phyloP scores from a whole-genome alignment of 2,888 invertebrate species.

The Altica lythri region DNA sequence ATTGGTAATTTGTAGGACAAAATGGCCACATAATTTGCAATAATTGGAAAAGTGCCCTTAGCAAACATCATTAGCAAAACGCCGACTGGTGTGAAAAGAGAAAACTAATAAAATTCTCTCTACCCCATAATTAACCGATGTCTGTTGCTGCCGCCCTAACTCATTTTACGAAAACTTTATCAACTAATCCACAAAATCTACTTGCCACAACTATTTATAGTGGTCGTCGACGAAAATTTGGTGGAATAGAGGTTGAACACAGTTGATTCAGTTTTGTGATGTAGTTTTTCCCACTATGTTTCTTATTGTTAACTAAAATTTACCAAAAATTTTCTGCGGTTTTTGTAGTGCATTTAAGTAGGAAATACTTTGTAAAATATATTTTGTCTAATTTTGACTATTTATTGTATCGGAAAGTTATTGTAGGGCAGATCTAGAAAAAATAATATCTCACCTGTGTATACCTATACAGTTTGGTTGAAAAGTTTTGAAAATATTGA shows the following conservation, averaged over 20 bases:
- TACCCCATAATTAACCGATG: slow-evolving; percentile 48
- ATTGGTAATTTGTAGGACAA: no score
- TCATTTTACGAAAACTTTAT: slow-evolving; percentile 45
- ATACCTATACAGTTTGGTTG: no score
- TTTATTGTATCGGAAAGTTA: no score
- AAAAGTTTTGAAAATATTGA: no score
- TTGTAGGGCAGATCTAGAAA: no score
- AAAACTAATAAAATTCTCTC: slow-evolving; percentile 46
- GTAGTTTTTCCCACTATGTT: slow-evolving; percentile 2
- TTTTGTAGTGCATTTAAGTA: no score
- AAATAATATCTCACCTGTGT: no score
- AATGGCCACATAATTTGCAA: neutral
- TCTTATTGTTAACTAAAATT: slow-evolving; percentile 2
- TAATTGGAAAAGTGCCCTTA: slow-evolving; percentile 1
- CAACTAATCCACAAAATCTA: slow-evolving; percentile 47
- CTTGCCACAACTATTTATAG: slow-evolving; percentile 43
- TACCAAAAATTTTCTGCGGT: no score
- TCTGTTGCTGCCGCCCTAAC: slow-evolving; percentile 46
- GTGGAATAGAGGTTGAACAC: neutral
- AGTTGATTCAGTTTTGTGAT: slow-evolving; percentile 4
- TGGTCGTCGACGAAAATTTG: slow-evolving; percentile 11
- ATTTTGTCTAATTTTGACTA: no score
- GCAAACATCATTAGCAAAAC: slow-evolving; percentile 13
- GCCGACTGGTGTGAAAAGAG: slow-evolving; percentile 7
- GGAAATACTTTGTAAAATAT: no score